Evolutionary conservation across 1,140 invertebrate species (phyloP), one percentile per base, ranked within the genome.

Genomic region (Theocolax elegans): DNA sequence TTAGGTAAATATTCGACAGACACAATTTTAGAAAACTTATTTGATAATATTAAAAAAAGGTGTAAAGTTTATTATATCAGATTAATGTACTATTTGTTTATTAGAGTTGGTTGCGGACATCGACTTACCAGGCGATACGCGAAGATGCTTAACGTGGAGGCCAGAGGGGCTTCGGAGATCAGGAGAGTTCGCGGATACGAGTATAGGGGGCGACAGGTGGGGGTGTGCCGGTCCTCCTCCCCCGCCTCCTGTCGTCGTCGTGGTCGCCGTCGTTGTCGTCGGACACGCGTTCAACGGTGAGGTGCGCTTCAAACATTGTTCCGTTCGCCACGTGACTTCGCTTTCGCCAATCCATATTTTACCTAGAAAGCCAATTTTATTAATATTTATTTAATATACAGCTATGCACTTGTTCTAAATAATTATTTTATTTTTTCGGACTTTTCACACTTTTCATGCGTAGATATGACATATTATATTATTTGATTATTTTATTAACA

Each of bases 341-440:
- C 76, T 82, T 54, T 86, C 83, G 29, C 79, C 79, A 59, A 84
- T 77, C 84, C 85, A 86, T 49, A 85, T 67, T 76, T 86, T 86
- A 53, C 81, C 85, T 86, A 74, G 1, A 74, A 79, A 31, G 6
- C 35, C 6, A 38, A 7, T 12, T 7, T 38, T 38, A 38, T 38
- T 38, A 38, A n/a, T n/a, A n/a, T n/a, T n/a, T n/a, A n/a, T n/a
- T n/a, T n/a, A n/a, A n/a, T n/a, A n/a, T 8, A 38, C 13, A 38
- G 13, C 13, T 38, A 38, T 38, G 6, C 35, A 38, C 13, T 38
- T 8, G 6, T 38, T 38, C 13, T 38, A 8, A 38, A 8, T 38
- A 38, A 38, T 38, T 38, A 8, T 38, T 38, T 38, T 38, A 38
- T 38, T 38, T 38, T 8, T n/a, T n/a, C n/a, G n/a, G n/a, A n/a